Evolutionary conservation across 2,797 vertebrate species (phyloP).

Genomic region (Aphelocoma californica): DNA sequence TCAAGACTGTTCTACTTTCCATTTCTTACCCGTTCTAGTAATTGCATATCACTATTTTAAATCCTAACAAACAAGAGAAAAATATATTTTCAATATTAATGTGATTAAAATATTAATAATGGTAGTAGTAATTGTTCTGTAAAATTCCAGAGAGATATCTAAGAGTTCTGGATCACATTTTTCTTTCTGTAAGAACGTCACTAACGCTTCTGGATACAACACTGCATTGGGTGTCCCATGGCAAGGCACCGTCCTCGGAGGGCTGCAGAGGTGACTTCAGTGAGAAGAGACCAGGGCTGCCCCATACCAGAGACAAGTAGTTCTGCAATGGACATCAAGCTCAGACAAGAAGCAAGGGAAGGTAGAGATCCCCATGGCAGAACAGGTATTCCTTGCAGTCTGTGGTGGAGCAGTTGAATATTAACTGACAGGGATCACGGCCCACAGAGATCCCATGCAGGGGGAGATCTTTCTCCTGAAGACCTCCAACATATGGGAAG

Average conservation of each 20-base stretch:
- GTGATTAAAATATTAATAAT: not conserved
- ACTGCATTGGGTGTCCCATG: no score
- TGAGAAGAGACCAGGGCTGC: not conserved
- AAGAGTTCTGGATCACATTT: not conserved
- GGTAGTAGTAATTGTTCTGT: not conserved
- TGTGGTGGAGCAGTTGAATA: not conserved
- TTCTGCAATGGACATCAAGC: not conserved
- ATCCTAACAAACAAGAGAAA: not conserved
- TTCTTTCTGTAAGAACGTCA: not conserved
- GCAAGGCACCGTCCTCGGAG: not conserved
- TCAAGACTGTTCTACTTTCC: not conserved
- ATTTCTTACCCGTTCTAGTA: not conserved
- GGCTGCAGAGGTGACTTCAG: not conserved
- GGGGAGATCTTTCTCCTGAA: not conserved
- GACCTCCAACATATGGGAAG: not conserved
- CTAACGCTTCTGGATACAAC: not conserved
- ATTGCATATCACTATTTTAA: not conserved
- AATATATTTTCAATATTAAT: not conserved
- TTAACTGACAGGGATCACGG: not conserved
- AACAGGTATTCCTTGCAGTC: not conserved
- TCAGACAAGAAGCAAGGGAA: not conserved
- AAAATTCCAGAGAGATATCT: not conserved
- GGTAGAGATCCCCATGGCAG: rapidly evolving
- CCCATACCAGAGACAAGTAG: not conserved
- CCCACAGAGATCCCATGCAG: not conserved